phyloP scores from a whole-genome alignment of 2,888 invertebrate species.

The Cheilosia grossa region DNA sequence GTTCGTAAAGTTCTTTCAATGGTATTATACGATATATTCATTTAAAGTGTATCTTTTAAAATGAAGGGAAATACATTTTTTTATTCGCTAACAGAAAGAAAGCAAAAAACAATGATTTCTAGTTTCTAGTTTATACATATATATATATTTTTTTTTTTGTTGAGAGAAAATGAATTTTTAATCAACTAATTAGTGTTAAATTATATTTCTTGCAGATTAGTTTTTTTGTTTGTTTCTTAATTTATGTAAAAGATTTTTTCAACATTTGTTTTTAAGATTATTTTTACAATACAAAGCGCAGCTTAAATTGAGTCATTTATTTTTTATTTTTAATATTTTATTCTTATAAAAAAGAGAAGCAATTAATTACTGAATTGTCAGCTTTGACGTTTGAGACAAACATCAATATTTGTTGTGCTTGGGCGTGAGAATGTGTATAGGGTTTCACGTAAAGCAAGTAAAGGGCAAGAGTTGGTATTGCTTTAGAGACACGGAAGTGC shows the following conservation, averaged over 20 bases:
- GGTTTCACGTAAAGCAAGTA: background rate
- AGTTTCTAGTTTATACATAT: too few species aligned
- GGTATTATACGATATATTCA: slow-evolving; percentile 57
- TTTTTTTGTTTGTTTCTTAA: slow-evolving; percentile 49
- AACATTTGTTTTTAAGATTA: slow-evolving; percentile 37
- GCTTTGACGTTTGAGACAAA: slow-evolving; percentile 47
- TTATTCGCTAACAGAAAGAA: slow-evolving; percentile 27
- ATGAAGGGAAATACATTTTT: slow-evolving; percentile 32
- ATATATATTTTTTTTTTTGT: too few species aligned
- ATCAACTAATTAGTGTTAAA: slow-evolving; percentile 44
- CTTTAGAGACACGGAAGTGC: background rate
- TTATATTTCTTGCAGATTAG: background rate
- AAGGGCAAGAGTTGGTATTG: background rate
- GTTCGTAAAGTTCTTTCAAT: slow-evolving; percentile 66
- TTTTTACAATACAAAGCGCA: slow-evolving; percentile 57
- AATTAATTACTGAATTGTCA: slow-evolving; percentile 37
- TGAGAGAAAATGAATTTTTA: background rate
- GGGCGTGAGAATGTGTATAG: background rate
- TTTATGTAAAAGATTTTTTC: slow-evolving; percentile 54
- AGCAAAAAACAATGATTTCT: slow-evolving; percentile 16
- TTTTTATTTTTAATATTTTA: slow-evolving; percentile 50
- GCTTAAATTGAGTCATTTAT: slow-evolving; percentile 71
- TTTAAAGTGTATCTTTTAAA: slow-evolving; percentile 30
- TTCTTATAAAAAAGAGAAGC: slow-evolving; percentile 29
- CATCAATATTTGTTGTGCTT: slow-evolving; percentile 51